Conservation (phyloP, 1,140 invertebrate genomes). For the Platyura marginata region DNA sequence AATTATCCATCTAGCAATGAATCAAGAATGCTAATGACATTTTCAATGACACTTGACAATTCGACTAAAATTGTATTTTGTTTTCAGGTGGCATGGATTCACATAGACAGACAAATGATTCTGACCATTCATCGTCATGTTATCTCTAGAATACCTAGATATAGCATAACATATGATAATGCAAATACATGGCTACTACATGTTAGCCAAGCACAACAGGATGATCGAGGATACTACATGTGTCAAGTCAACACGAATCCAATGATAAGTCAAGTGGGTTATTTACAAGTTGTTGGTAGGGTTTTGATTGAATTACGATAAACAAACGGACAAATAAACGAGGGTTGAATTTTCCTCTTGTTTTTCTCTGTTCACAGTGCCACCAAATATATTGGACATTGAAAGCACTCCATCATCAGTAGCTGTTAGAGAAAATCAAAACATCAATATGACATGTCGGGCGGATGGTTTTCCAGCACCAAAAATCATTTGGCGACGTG, state of each 20-base stretch:
- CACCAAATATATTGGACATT: slow-evolving; percentile 72
- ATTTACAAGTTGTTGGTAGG: slow-evolving; percentile 86
- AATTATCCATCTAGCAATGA: no score
- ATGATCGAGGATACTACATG: slow-evolving; percentile 82
- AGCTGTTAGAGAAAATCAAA: slow-evolving; percentile 74
- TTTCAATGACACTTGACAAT: no score
- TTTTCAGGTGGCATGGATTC: slow-evolving; percentile 76
- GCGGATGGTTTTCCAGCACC: slow-evolving; percentile 72
- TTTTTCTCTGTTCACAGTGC: slow-evolving; percentile 38
- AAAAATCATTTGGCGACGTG: slow-evolving; percentile 76
- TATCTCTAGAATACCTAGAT: slow-evolving; percentile 67
- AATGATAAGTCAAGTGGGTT: slow-evolving; percentile 87
- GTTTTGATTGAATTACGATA: slow-evolving; percentile 10
- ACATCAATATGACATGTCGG: slow-evolving; percentile 73
- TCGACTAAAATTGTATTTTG: no score
- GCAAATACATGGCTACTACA: slow-evolving; percentile 81
- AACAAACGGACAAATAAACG: no score
- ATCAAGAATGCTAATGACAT: no score
- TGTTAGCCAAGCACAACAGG: slow-evolving; percentile 70
- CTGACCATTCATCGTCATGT: slow-evolving; percentile 80
- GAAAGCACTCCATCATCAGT: slow-evolving; percentile 72
- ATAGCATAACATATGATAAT: slow-evolving; percentile 76
- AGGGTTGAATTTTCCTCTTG: no score
- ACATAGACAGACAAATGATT: slow-evolving; percentile 87
- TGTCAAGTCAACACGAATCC: slow-evolving; percentile 91